Percentiles rank a stretch among this genome's conserved stretches.
Evolutionary conservation across 23 tunicate species (phyloP).

Genomic region (Aplidium turbinatum): DNA sequence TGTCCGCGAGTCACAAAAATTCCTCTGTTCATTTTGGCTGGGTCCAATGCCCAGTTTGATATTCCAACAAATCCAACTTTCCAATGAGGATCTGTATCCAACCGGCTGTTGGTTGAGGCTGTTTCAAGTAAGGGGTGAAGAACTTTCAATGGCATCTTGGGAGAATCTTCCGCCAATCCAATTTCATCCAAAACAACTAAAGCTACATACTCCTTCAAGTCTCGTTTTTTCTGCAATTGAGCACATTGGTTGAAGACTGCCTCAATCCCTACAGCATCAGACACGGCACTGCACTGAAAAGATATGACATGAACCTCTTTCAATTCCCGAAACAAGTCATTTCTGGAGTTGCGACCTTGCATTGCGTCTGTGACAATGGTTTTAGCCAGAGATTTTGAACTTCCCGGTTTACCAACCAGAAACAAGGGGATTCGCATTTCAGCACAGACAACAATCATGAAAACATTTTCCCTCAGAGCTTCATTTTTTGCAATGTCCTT

Average conservation of each 20-base stretch:
- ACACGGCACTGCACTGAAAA: constrained; percentile 68
- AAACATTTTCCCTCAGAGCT: constrained; percentile 66
- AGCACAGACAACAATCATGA: constrained; percentile 70
- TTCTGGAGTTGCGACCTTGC: constrained; percentile 44
- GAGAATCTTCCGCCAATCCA: constrained; percentile 76
- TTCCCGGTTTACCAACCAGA: constrained; percentile 73
- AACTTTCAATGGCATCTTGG: constrained; percentile 77
- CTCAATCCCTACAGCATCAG: constrained; percentile 70
- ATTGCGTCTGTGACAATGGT: constrained; percentile 54
- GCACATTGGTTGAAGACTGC: constrained; percentile 69
- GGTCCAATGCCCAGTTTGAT: constrained; percentile 94
- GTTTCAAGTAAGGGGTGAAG: constrained; percentile 65
- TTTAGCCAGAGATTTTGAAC: constrained; percentile 74
- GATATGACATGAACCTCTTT: constrained; percentile 66
- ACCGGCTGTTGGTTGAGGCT: background rate
- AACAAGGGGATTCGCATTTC: constrained; percentile 72
- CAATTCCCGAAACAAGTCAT: constrained; percentile 28
- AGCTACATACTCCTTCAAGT: constrained; percentile 36
- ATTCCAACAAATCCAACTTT: constrained; percentile 90
- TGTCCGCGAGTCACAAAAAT: constrained; percentile 81
- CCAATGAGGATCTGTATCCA: background rate
- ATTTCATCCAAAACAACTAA: constrained; percentile 81
- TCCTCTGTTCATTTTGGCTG: constrained; percentile 92
- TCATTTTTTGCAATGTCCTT: constrained; percentile 60
- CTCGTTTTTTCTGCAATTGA: constrained; percentile 61